These are phyloP conservation scores for Cephonodes hylas DNA, from an alignment of 2,888 invertebrate genomes.

Conservation along the genomic window DNA sequence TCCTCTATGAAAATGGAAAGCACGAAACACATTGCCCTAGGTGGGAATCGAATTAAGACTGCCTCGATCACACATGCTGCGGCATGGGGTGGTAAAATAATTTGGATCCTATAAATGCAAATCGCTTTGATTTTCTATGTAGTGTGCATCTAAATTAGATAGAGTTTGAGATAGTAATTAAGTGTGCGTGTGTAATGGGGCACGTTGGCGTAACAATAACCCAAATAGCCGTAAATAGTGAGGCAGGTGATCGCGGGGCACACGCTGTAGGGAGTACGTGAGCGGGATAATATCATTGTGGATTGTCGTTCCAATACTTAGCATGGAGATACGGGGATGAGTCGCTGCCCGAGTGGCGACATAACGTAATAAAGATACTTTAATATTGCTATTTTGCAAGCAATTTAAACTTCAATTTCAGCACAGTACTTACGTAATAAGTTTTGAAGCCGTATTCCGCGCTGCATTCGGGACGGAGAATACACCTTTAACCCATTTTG, in stretches of 20 bases:
- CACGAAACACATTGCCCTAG: no score
- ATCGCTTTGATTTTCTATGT: no score
- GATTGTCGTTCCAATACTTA: conserved; percentile 34
- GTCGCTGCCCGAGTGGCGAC: conserved; percentile 13
- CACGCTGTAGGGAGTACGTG: conserved; percentile 28
- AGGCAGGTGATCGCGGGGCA: conserved; percentile 24
- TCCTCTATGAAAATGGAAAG: no score
- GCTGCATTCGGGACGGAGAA: no score
- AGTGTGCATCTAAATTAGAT: no score
- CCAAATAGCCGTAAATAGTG: conserved; percentile 2
- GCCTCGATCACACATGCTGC: no score
- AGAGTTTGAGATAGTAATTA: not conserved
- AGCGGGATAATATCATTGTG: conserved; percentile 38
- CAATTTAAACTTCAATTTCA: conserved; percentile 39
- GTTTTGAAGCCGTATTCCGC: not conserved
- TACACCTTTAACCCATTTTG: not conserved
- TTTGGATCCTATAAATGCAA: no score
- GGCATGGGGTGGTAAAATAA: no score
- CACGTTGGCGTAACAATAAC: conserved; percentile 17
- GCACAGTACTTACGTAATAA: conserved; percentile 26
- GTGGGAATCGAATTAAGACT: no score
- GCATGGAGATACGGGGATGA: conserved; percentile 23
- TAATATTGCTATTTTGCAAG: conserved; percentile 39
- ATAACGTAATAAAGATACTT: conserved; percentile 37
- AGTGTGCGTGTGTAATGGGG: conserved; percentile 10